Percentiles rank a stretch among this genome's conserved stretches.
These are phyloP conservation scores for Pristionchus exspectatus DNA, from an alignment of 2,888 invertebrate species.

Conservation along the genomic window DNA sequence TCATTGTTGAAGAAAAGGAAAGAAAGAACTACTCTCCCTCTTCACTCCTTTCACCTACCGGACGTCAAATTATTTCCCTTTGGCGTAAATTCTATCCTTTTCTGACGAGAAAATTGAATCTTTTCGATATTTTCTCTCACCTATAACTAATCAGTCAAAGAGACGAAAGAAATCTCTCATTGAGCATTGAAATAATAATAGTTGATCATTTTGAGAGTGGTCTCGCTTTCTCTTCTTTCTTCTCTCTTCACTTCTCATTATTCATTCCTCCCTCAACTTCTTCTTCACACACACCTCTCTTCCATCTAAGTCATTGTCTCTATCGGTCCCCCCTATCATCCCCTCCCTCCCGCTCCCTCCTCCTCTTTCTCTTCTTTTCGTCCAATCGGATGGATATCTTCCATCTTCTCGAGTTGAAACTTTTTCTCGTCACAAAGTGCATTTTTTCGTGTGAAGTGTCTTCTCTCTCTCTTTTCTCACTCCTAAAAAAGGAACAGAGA, in stretches of 20 bases:
- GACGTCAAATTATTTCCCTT: background rate
- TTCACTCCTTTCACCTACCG: background rate
- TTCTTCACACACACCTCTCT: background rate
- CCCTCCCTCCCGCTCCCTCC: slow-evolving; percentile 21
- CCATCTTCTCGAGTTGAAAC: background rate
- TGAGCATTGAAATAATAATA: background rate
- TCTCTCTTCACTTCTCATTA: background rate
- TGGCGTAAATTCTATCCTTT: background rate
- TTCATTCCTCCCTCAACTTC: slow-evolving; percentile 35
- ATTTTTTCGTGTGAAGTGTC: slow-evolving; percentile 10
- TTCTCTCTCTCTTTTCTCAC: slow-evolving; percentile 35
- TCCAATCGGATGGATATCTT: background rate
- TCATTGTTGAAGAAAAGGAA: background rate
- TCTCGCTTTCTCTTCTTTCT: background rate
- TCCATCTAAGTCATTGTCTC: slow-evolving; percentile 49
- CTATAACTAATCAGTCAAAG: background rate
- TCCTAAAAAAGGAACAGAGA: background rate
- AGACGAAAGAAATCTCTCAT: background rate
- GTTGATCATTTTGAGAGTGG: background rate
- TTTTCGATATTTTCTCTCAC: background rate
- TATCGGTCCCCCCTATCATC: slow-evolving; percentile 50
- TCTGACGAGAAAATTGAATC: background rate
- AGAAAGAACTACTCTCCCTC: background rate
- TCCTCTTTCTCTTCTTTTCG: background rate
- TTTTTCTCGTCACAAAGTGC: slow-evolving; percentile 30